phyloP scores from a whole-genome alignment of 2,888 invertebrate species.

The Latrodectus elegans region DNA sequence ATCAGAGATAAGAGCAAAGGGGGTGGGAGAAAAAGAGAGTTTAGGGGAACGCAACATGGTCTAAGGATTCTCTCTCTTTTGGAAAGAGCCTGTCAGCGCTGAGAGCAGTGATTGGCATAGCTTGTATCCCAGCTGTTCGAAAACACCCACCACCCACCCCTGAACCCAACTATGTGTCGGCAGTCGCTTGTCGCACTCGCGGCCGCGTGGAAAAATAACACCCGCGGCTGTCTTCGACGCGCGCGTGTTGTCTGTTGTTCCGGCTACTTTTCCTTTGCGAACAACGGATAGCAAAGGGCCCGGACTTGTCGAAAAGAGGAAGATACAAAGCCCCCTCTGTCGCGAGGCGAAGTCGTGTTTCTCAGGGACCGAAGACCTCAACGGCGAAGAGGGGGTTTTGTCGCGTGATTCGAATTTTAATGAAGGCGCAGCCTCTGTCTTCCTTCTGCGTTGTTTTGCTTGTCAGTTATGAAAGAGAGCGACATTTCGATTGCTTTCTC shows the following conservation, averaged over 20 bases:
- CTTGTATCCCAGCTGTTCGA: conserved; percentile 47
- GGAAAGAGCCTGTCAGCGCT: conserved; percentile 42
- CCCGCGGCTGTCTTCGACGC: conserved; percentile 19
- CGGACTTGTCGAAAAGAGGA: too few species aligned
- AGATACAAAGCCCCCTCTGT: too few species aligned
- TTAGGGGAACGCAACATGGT: conserved; percentile 10
- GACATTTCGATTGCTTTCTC: too few species aligned
- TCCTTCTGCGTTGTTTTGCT: conserved; percentile 2
- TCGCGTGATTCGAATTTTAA: conserved; percentile 42
- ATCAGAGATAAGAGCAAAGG: conserved; percentile 2
- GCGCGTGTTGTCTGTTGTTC: conserved; percentile 24
- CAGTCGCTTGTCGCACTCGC: conserved; percentile 59
- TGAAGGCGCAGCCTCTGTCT: conserved; percentile 20
- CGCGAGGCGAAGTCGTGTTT: too few species aligned
- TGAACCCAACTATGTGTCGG: conserved; percentile 36
- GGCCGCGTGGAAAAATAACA: conserved; percentile 58
- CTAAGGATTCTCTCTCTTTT: conserved; percentile 28
- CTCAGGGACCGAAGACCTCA: too few species aligned
- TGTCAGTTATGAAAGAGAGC: too few species aligned
- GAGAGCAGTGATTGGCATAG: conserved; percentile 59
- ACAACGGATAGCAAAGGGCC: too few species aligned
- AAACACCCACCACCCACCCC: neutral
- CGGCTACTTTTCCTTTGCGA: conserved; percentile 1
- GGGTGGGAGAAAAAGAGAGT: neutral
- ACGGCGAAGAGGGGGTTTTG: neutral